Evolutionary conservation across 2,888 invertebrate genomes (phyloP), one percentile per base, ranked within the genome.

Genomic region (Drosophila birchii): DNA sequence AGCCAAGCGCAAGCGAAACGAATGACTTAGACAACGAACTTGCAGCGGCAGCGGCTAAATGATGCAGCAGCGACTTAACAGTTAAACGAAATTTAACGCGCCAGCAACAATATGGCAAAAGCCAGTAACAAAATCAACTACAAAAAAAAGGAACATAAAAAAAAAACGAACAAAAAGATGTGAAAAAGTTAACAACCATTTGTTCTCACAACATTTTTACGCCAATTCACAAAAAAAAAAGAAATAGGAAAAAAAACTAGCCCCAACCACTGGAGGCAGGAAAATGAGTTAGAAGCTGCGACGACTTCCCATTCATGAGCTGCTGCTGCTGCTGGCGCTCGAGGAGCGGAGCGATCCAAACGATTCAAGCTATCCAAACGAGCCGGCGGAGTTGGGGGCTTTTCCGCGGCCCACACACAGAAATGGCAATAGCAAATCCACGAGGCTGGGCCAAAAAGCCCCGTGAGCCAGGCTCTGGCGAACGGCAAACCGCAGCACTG

Each of bases 131-230:
- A 82, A 78, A 68, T 51, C 47, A 62, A 43, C 45, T 58, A 38
- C n/a, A 18, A 51, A 34, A 41, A 34, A 41, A 43, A 59, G 20
- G 9, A 58, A 61, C 41, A 45, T 45, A 75, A 71, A 63, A 74
- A 76, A 72, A 51, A 61, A 20, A 67, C 67, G 54, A 58, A 58
- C 59, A 73, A 81, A 84, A 78, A 79, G 80, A 78, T 86, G 84
- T 84, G 88, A 79, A 85, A 88, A 86, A 88, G 79, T 76, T 84
- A 88, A 86, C 88, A 82, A 79, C 81, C 86, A 88, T 88, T 86
- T 86, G 86, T 86, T 86, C 89, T 86, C 88, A 88, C 86, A 86
- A 86, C 81, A 86, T 88, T 86, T 88, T 88, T 86, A 88, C 85
- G 86, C 82, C 89, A 82, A 86, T 87, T 88, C 84, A 82, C 76